Evolutionary conservation across 2,113 vertebrate species (phyloP), one percentile per base, ranked within the genome.

Genomic region (Stomatorhinus ivindoensis): DNA sequence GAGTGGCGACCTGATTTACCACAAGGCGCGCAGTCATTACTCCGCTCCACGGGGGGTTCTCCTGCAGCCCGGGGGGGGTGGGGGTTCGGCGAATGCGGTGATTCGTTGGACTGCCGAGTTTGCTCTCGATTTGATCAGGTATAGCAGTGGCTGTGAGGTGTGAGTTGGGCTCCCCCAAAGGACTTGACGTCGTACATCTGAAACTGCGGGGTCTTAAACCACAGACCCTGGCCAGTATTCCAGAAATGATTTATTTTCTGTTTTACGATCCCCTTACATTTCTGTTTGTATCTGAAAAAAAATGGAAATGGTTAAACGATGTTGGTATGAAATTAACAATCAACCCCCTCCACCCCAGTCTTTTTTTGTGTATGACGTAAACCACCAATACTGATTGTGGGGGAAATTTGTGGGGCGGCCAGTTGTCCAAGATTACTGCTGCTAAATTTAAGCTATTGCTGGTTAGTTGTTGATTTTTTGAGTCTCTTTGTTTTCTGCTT

Each of bases 1-100:
- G n/a, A 47, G 86, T 87, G 89, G 50, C 85, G 87, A 65, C 65
- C 5, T 55, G 85, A 90, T 76, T 87, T 87, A 90, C n/a, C 3
- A 21, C 58, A 9, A 35, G 13, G 35, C 35, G 50, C 10, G 61
- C 31, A 31, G 31, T 17, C 55, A 17, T 73, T 35, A 87, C 19
- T 65, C 3, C 35, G 24, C 84, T 13, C 84, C 48, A 17, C 47
- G 11, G 42, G 42, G 53, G 24, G 55, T 8, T 65, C 21, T 58
- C 89, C 89, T 47, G 58, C 48, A 86, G 39, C 19, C 8, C 0
- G 44, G 88, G 35, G 61, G 24, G 58, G 61, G 21, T n/a, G 61
- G 61, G 61, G 61, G n/a, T 3, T 69, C 35, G 69, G 69, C 15
- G 1, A 35, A 35, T 0, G 35, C 31, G 4, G 69, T 39, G 69